Evolutionary conservation across 2,888 invertebrate species (phyloP).

Genomic region (Nowickia ferox): DNA sequence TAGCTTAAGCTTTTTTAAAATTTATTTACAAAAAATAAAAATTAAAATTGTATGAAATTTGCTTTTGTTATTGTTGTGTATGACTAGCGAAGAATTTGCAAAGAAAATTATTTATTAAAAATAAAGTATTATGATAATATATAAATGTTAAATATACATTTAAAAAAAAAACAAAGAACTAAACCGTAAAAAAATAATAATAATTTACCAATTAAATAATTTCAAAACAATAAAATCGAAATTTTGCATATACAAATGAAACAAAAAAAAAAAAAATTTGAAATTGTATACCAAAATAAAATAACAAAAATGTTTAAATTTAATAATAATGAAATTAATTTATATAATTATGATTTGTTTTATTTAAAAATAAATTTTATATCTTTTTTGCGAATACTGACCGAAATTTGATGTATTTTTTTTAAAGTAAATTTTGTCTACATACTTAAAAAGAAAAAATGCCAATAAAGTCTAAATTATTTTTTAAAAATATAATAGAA

Average conservation of each 20-base stretch:
- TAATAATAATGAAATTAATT: constrained; percentile 50
- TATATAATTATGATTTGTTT: constrained; percentile 46
- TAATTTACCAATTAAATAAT: constrained; percentile 34
- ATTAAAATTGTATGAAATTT: constrained; percentile 59
- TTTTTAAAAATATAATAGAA: constrained; percentile 3
- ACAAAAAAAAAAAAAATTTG: constrained; percentile 22
- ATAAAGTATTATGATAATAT: constrained; percentile 27
- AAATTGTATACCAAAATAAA: constrained; percentile 51
- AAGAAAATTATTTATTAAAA: constrained; percentile 39
- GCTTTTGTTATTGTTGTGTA: constrained; percentile 57
- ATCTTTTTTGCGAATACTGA: constrained; percentile 74
- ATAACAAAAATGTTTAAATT: constrained; percentile 30
- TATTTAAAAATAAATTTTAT: constrained; percentile 67
- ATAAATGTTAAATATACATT: constrained; percentile 9
- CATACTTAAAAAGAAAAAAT: constrained; percentile 59
- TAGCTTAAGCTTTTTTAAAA: constrained; percentile 35
- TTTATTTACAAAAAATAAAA: constrained; percentile 56
- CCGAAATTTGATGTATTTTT: constrained; percentile 70
- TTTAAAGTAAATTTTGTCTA: constrained; percentile 64
- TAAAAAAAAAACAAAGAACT: not conserved
- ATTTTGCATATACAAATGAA: constrained; percentile 40
- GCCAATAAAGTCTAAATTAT: constrained; percentile 60
- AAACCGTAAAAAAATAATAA: constrained; percentile 25
- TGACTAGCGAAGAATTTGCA: constrained; percentile 72
- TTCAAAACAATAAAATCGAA: constrained; percentile 26